phyloP scores from a whole-genome alignment of 2,113 vertebrate genomes.

The Seriola aureovittata region DNA sequence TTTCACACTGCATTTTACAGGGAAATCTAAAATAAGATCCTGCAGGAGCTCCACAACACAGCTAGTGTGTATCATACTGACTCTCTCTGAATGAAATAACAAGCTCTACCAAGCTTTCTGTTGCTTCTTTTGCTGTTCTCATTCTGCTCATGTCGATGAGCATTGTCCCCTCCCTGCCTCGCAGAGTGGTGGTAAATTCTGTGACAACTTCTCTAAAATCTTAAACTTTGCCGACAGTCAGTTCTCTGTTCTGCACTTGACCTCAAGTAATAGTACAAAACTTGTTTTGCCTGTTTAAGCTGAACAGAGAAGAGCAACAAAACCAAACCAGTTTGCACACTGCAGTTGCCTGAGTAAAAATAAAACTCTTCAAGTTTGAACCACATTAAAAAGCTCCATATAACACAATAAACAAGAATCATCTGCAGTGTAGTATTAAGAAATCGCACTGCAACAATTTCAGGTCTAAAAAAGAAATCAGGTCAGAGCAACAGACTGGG shows the following conservation, averaged over 20 bases:
- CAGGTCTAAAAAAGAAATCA: constrained; percentile 13
- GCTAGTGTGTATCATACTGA: not conserved
- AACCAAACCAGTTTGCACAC: not conserved
- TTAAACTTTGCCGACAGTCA: not conserved
- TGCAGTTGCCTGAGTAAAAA: not conserved
- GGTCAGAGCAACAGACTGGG: not conserved
- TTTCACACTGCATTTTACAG: not conserved
- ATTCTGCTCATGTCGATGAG: not conserved
- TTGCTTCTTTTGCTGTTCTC: not conserved
- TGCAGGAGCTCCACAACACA: not conserved
- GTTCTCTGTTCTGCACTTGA: not conserved
- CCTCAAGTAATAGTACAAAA: not conserved
- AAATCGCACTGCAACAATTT: constrained; percentile 1
- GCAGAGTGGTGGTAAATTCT: not conserved
- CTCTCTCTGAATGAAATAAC: constrained; percentile 10
- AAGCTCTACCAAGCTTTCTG: not conserved
- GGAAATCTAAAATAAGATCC: constrained; percentile 20
- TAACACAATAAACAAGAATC: not conserved
- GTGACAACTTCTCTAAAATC: not conserved
- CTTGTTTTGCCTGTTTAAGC: not conserved
- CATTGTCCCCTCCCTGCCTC: not conserved
- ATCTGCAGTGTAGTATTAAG: not conserved
- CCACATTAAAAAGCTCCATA: not conserved
- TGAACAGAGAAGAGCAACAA: not conserved
- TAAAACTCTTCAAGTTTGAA: not conserved